Conservation (phyloP, 2,113 vertebrate species). For the Prionailurus viverrinus region DNA sequence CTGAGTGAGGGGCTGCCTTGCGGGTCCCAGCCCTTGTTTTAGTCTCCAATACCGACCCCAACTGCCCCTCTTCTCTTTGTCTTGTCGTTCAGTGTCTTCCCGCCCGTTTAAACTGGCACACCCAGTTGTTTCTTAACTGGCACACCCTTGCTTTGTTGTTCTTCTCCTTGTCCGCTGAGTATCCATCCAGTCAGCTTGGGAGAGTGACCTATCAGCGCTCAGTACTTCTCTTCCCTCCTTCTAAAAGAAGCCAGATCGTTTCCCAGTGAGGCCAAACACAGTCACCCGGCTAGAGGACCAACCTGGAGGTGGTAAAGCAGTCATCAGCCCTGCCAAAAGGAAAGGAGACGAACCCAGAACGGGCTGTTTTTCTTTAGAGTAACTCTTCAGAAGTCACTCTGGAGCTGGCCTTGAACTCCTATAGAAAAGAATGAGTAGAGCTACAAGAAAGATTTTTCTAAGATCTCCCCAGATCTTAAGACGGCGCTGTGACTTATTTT, state of each 20-base stretch:
- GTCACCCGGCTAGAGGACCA: too few relatives aligned
- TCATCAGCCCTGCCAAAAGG: not conserved
- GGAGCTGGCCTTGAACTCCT: not conserved
- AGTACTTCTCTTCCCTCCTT: not conserved
- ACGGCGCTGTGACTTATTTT: not conserved
- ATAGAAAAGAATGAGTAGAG: not conserved
- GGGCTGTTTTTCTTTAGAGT: not conserved
- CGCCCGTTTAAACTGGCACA: not conserved
- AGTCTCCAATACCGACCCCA: not conserved
- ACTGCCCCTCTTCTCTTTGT: too few relatives aligned
- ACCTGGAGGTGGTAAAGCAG: not conserved
- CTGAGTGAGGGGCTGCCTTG: too few relatives aligned
- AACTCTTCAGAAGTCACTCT: not conserved
- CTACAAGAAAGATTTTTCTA: not conserved
- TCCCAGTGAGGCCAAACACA: not conserved
- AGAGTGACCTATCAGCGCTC: not conserved
- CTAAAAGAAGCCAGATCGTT: slow-evolving; percentile 17
- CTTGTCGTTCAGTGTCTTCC: not conserved
- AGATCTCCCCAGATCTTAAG: not conserved
- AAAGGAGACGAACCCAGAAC: not conserved
- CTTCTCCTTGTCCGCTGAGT: not conserved
- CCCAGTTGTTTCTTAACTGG: not conserved
- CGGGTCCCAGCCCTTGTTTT: not conserved
- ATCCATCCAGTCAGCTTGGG: not conserved
- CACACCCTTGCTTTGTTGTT: not conserved